phyloP scores from a whole-genome alignment of 2,888 invertebrate genomes.

The Chelonus formosanus region DNA sequence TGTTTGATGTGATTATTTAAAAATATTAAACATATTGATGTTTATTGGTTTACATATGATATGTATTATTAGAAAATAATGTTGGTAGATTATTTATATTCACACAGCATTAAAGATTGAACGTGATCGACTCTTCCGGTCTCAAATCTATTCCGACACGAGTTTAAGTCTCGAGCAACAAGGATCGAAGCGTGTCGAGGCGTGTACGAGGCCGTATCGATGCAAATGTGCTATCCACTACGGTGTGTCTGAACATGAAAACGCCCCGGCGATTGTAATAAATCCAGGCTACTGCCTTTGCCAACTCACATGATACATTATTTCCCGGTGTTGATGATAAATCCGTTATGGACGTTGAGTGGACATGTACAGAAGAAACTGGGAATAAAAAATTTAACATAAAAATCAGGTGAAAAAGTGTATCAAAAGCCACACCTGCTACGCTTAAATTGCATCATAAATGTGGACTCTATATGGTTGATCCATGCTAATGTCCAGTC shows the following conservation, averaged over 20 bases:
- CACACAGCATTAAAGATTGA: constrained; percentile 3
- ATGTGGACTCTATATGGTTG: neutral
- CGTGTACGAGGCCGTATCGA: constrained; percentile 33
- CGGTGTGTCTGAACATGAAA: constrained; percentile 32
- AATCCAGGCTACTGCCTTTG: constrained; percentile 30
- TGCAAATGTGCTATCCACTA: constrained; percentile 33
- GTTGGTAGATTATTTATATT: constrained; percentile 12
- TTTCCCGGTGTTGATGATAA: constrained; percentile 20
- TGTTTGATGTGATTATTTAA: too few species aligned
- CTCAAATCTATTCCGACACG: constrained; percentile 23
- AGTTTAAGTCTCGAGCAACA: constrained; percentile 28
- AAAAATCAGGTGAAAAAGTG: neutral
- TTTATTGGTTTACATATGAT: neutral
- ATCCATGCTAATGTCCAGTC: neutral
- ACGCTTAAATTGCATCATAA: constrained; percentile 17
- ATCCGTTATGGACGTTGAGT: constrained; percentile 22
- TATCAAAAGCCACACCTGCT: constrained; percentile 20
- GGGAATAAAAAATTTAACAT: constrained; percentile 3
- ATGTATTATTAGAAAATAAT: neutral
- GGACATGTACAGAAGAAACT: neutral
- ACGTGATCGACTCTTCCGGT: constrained; percentile 33
- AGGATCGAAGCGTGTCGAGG: constrained; percentile 32
- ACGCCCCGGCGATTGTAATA: constrained; percentile 33
- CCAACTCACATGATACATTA: neutral
- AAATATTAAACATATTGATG: too few species aligned